These are phyloP conservation scores for Nasonovia ribisnigri DNA, from an alignment of 2,888 invertebrate genomes.

Conservation along the genomic window DNA sequence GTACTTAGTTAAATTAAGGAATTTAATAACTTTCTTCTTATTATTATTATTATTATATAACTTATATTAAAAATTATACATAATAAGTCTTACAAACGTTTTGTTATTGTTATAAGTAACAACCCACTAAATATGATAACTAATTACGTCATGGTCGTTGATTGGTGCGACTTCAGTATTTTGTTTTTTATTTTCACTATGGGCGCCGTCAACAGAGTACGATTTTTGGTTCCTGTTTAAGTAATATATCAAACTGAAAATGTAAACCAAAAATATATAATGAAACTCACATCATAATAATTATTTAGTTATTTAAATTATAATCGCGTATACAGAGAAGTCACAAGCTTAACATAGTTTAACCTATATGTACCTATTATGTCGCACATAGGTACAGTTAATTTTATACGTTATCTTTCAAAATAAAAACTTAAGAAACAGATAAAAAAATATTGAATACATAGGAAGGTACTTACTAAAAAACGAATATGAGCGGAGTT, in stretches of 20 bases:
- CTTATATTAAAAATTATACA: neutral
- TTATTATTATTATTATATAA: neutral
- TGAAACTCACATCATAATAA: neutral
- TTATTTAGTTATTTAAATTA: neutral
- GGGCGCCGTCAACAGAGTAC: neutral
- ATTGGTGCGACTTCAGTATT: conserved; percentile 15
- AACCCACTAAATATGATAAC: conserved; percentile 19
- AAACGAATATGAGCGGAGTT: conserved; percentile 31
- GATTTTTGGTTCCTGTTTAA: neutral
- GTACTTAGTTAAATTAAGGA: neutral
- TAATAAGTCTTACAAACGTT: neutral
- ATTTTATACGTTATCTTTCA: neutral
- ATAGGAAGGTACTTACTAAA: conserved; percentile 23
- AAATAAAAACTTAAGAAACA: neutral
- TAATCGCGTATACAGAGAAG: neutral
- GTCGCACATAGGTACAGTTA: neutral
- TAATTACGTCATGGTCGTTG: neutral
- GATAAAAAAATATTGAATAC: neutral
- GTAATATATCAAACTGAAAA: conserved; percentile 32
- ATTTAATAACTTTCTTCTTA: neutral
- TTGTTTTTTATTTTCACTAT: neutral
- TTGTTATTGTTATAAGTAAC: neutral
- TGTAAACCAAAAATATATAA: neutral
- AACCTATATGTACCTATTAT: too few species aligned
- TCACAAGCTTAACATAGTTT: neutral